Base-by-base conservation (phyloP, 2,113 vertebrate genomes). In the Todiramphus chloris region DNA sequence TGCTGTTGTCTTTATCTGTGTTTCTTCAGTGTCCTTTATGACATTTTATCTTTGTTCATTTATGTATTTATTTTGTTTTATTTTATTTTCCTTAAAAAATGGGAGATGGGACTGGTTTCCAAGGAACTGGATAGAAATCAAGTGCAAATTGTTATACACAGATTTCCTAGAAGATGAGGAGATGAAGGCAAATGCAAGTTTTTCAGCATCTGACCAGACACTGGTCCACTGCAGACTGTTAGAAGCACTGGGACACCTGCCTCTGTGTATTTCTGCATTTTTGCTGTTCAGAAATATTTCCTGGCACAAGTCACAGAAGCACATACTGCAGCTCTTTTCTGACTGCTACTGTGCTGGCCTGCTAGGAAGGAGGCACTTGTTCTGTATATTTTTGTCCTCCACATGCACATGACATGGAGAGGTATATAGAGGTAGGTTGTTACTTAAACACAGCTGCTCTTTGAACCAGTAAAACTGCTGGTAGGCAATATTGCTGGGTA, bases 61-160 rank as follows among this genome's bases (percentile, higher is more conserved):
- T 19, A 11, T 18, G 12, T 31, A 16, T 13, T 18, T 14, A 23
- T 19, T 11, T 1, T 6, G 6, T 43, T 16, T 1, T 10, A 3
- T 17, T 56, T 35, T 55, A 41, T 24, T 35, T 35, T 5, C 51
- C 27, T 53, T 28, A 41, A 46, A 72, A 72, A 56, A 10, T 2
- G 9, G 6, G 4, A 46, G 19, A 53, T 44, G 44, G 13, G 13
- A 30, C 4, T 24, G 14, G 63, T 90, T 91, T 35, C 43, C 33
- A 50, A 67, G 35, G 9, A 85, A 63, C 14, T 15, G 51, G 2
- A 0, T 81, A 78, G 51, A 75, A 84, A 50, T 46, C 10, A 59
- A 84, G 23, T 39, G 5, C 25, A 83, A 82, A 39, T 43, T 84
- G 11, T 44, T 28, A 25, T 9, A 50, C 27, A 13, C 1, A 23